Conservation (phyloP, 92 coral and sea anemone species). For the Siderastrea siderea region DNA sequence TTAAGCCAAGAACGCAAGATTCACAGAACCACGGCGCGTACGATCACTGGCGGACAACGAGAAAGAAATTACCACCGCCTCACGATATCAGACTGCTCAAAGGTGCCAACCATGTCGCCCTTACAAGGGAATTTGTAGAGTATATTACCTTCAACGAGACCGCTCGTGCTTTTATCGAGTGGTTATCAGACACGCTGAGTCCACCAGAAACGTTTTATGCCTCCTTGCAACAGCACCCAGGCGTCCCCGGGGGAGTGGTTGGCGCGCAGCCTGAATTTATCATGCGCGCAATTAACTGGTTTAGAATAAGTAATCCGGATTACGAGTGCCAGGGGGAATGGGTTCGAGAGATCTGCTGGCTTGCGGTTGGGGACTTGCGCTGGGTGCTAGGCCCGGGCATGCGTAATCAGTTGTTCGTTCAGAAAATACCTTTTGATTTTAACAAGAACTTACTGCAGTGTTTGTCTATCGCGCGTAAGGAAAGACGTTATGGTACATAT, state of each 20-base stretch:
- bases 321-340: constrained; percentile 19
- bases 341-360: constrained; percentile 34
- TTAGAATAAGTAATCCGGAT: neutral
- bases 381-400: constrained; percentile 52
- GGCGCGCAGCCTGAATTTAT: constrained; percentile 10
- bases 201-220: constrained; percentile 20
- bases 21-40: too few species aligned
- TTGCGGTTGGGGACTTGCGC: constrained; percentile 20
- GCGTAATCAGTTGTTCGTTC: too few species aligned
- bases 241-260: constrained; percentile 10
- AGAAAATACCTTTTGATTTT: too few species aligned
- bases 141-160: too few species aligned
- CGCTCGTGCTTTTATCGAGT: neutral
- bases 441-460: too few species aligned
- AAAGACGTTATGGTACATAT: too few species aligned
- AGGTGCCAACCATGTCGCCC: too few species aligned
- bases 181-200: neutral
- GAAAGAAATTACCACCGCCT: neutral
- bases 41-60: too few species aligned
- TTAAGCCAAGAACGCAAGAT: too few species aligned
- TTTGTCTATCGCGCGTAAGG: too few species aligned
- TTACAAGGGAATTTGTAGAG: constrained; percentile 1
- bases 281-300: constrained; percentile 34
- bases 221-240: constrained; percentile 25
- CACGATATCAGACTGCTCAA: neutral